Evolutionary conservation across 2,888 invertebrate species (phyloP).

Genomic region (Epiblema foenella): DNA sequence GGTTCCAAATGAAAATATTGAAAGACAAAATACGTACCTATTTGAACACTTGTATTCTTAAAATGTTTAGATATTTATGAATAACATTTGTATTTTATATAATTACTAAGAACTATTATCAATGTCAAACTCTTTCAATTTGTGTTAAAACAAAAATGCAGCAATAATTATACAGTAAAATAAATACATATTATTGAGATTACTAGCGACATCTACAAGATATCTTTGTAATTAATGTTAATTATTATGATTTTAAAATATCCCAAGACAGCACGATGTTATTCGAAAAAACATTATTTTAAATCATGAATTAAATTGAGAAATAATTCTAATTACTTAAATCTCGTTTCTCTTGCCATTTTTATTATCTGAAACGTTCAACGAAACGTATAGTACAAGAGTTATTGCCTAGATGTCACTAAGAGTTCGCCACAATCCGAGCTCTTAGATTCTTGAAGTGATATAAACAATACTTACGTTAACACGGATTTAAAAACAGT

Average conservation of each 20-base stretch:
- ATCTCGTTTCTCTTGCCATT: background rate
- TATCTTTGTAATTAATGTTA: background rate
- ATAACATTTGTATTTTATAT: too few relatives aligned
- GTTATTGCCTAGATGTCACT: background rate
- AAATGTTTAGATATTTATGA: too few relatives aligned
- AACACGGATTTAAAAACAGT: too few relatives aligned
- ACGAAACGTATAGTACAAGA: background rate
- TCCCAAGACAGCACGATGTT: background rate
- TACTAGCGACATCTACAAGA: slow-evolving; percentile 17
- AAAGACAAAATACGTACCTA: too few relatives aligned
- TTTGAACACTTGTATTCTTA: too few relatives aligned
- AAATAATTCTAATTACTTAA: background rate
- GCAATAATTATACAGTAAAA: too few relatives aligned
- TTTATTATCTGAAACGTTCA: background rate
- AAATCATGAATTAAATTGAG: background rate
- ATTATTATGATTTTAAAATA: background rate
- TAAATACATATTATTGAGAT: background rate
- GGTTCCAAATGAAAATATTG: too few relatives aligned
- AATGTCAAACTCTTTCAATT: too few relatives aligned
- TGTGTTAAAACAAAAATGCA: too few relatives aligned
- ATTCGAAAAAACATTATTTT: background rate
- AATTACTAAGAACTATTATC: too few relatives aligned
- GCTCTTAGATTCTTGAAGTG: background rate
- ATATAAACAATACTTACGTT: too few relatives aligned
- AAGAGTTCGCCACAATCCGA: background rate